Conservation (phyloP, 2,797 vertebrate species). For the Paramormyrops hopkinsi region DNA sequence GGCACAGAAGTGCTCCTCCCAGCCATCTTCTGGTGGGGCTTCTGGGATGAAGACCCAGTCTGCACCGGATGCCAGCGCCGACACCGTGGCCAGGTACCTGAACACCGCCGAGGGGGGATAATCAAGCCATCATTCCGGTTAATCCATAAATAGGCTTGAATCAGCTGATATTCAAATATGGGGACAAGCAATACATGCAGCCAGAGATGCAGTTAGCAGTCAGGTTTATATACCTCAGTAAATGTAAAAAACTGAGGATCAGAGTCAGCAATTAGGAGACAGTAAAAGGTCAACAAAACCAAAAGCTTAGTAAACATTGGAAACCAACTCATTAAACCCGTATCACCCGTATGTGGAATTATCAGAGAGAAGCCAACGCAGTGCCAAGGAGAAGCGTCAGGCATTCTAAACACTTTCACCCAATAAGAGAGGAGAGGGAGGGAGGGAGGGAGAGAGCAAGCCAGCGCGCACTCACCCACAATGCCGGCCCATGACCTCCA, state of each 20-base stretch:
- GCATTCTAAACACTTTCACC: neutral
- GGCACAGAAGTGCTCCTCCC: conserved; percentile 86
- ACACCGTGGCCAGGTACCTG: conserved; percentile 90
- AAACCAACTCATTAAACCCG: neutral
- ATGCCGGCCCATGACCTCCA: conserved; percentile 95
- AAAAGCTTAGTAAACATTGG: neutral
- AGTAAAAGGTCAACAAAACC: neutral
- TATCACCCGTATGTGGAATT: neutral
- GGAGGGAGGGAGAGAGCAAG: neutral
- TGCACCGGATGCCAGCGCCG: conserved; percentile 83
- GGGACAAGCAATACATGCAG: neutral
- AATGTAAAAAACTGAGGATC: neutral
- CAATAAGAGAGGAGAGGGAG: neutral
- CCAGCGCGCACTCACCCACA: conserved; percentile 73
- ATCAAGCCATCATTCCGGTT: neutral
- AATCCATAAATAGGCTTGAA: neutral
- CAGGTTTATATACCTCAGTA: no score
- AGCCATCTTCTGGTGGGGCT: conserved; percentile 78
- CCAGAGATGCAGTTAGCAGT: neutral
- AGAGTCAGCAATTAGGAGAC: neutral
- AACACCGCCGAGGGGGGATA: neutral
- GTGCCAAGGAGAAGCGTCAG: neutral
- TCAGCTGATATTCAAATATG: neutral
- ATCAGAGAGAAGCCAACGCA: neutral
- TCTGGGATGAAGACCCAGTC: conserved; percentile 97